Evolutionary conservation across 2,113 vertebrate genomes (phyloP).

Genomic region (Geococcyx californianus): DNA sequence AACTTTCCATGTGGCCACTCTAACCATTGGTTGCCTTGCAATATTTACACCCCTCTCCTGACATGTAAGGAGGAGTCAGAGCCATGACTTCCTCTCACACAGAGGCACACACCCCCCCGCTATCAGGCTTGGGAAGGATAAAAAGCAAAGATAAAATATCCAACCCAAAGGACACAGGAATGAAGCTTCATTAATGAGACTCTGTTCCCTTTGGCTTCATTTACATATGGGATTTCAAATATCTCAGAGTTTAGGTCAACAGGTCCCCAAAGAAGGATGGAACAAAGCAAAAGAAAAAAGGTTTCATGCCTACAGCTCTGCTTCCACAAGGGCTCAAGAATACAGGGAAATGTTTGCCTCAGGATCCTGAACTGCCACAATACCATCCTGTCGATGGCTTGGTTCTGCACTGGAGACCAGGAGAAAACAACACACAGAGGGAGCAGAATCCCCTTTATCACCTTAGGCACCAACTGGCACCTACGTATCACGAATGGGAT

Average conservation of each 20-base stretch:
- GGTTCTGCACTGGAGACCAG: background rate
- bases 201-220: background rate
- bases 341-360: background rate
- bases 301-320: too few species aligned
- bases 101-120: too few species aligned
- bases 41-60: background rate
- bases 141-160: background rate
- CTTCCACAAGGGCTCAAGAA: background rate
- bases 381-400: background rate
- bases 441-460: background rate
- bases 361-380: background rate
- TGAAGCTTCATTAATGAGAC: background rate
- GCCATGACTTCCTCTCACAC: background rate
- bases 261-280: background rate
- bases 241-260: background rate
- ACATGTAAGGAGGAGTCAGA: background rate
- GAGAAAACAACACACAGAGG: background rate
- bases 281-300: background rate
- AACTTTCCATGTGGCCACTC: background rate
- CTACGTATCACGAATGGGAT: background rate
- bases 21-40: background rate
- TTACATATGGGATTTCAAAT: background rate
- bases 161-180: background rate
- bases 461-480: background rate
- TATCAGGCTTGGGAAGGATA: background rate